Percentiles rank a stretch among this genome's conserved stretches.
phyloP scores from a whole-genome alignment of 2,888 invertebrate species.

The Cataglyphis rosenhaueri region DNA sequence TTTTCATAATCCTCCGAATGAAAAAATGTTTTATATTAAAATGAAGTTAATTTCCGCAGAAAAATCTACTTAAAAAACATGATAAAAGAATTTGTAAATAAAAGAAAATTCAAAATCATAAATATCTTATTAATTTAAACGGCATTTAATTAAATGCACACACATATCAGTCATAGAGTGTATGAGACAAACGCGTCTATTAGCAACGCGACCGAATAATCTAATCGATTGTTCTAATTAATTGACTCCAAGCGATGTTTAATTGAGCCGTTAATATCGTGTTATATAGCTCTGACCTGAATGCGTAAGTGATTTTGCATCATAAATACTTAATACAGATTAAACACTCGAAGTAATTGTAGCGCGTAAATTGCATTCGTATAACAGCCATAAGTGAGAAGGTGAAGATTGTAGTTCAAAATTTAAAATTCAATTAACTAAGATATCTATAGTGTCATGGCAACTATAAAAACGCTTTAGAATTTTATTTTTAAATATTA shows the following conservation, averaged over 20 bases:
- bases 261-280: slow-evolving; percentile 1
- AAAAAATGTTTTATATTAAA: not conserved
- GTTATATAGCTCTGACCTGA: not conserved
- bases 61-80: not conserved
- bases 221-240: slow-evolving; percentile 2
- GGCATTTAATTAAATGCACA: not conserved
- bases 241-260: slow-evolving; percentile 1
- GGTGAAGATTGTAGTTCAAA: not conserved
- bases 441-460: not conserved
- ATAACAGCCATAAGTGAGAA: not conserved
- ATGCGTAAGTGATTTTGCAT: not conserved
- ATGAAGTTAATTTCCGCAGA: not conserved
- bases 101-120: not conserved
- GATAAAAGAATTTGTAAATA: not conserved
- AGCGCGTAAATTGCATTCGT: not conserved
- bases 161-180: not conserved
- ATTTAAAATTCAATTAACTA: slow-evolving; percentile 21
- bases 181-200: not conserved
- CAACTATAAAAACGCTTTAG: not conserved
- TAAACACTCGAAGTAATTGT: slow-evolving; percentile 21
- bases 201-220: not conserved
- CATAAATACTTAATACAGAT: slow-evolving; percentile 34
- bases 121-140: not conserved
- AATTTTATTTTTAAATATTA: not conserved
- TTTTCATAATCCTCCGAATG: not conserved